These are phyloP conservation scores for Pectinophora gossypiella DNA, from an alignment of 1,140 invertebrate species.

Conservation along the genomic window DNA sequence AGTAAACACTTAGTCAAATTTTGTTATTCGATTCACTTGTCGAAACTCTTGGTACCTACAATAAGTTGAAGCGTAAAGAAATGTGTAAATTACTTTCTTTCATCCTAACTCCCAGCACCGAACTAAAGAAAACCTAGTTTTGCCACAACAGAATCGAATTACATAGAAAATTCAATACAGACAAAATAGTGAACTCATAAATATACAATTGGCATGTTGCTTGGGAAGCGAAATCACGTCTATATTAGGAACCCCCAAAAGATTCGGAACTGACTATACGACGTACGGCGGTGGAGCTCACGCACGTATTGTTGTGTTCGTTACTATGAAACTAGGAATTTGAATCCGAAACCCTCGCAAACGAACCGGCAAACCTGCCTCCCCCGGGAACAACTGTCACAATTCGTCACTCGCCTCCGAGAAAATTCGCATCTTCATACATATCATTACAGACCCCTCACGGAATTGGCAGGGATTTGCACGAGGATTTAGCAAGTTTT, in stretches of 20 bases:
- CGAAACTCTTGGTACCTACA: too few species aligned
- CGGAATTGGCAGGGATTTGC: conserved; percentile 8
- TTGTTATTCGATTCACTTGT: too few species aligned
- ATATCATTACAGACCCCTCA: conserved; percentile 16
- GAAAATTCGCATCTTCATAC: conserved; percentile 20
- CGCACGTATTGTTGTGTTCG: conserved; percentile 66
- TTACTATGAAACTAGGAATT: conserved; percentile 64
- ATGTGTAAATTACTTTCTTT: too few species aligned
- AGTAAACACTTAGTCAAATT: too few species aligned
- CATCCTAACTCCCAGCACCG: too few species aligned
- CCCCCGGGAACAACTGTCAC: conserved; percentile 41
- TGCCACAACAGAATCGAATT: conserved; percentile 29
- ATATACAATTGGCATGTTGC: conserved; percentile 68
- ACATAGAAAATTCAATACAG: conserved; percentile 45
- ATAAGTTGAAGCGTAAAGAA: too few species aligned
- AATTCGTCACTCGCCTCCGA: conserved; percentile 22
- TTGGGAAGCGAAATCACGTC: conserved; percentile 62
- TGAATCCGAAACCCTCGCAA: conserved; percentile 57
- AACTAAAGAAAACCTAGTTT: background rate
- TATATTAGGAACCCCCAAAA: conserved; percentile 41
- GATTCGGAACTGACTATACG: conserved; percentile 48
- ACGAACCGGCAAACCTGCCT: conserved; percentile 58
- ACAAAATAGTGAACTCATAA: conserved; percentile 65
- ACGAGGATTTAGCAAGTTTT: conserved; percentile 2
- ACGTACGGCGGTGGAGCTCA: conserved; percentile 35